A percentile compares a stretch with the other conserved stretches of the same genome.
Evolutionary conservation across 2,113 vertebrate genomes (phyloP).

Genomic region (Cairina moschata): DNA sequence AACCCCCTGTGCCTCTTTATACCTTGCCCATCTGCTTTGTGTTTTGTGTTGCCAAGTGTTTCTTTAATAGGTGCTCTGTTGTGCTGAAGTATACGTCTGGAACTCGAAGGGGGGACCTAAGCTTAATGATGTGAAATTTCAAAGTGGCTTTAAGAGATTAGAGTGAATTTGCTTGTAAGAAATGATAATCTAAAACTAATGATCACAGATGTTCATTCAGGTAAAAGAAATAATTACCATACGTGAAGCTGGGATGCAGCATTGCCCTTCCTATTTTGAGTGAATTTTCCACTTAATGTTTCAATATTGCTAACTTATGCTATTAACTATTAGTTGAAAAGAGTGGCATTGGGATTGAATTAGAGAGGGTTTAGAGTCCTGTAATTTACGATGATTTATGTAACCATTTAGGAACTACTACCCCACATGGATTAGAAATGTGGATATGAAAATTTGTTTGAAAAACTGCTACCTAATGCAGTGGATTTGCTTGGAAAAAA

Average conservation of each 20-base stretch:
- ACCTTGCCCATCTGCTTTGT: conserved; percentile 5
- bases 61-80: not conserved
- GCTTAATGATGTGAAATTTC: conserved; percentile 34
- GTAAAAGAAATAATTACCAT: not conserved
- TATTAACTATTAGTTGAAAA: not conserved
- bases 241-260: not conserved
- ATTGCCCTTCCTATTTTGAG: not conserved
- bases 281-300: not conserved
- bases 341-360: not conserved
- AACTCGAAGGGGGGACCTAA: not conserved
- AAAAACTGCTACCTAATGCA: not conserved
- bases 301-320: not conserved
- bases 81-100: not conserved
- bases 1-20: not conserved
- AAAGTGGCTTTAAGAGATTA: conserved; percentile 28
- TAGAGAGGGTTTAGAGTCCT: not conserved
- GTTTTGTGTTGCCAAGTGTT: conserved; percentile 19
- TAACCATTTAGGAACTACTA: not conserved
- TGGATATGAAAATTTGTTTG: not conserved
- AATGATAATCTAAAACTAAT: conserved; percentile 32
- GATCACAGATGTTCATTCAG: conserved; percentile 9
- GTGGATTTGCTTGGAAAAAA: not conserved
- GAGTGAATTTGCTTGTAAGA: conserved; percentile 2
- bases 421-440: not conserved
- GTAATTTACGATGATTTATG: not conserved